These are phyloP conservation scores for Entomobrya multifasciata DNA, from an alignment of 2,888 invertebrate species.

Conservation along the genomic window DNA sequence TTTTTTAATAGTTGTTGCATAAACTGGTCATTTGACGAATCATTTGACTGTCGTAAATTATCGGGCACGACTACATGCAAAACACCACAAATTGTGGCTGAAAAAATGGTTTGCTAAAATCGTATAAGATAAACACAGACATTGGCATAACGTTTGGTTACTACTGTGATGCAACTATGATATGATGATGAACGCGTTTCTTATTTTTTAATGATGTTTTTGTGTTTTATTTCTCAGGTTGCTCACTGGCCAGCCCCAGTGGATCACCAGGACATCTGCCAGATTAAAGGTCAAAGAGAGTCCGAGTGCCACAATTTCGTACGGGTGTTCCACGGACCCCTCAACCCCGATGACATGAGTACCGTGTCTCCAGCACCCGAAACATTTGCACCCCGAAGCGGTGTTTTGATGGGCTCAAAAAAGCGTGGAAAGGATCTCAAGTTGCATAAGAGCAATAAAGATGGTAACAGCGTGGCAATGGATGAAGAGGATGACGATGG, in stretches of 20 bases:
- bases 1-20: constrained; percentile 67
- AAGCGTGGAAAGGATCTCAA: constrained; percentile 68
- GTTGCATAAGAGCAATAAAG: constrained; percentile 37
- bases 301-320: constrained; percentile 97
- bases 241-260: constrained; percentile 77
- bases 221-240: constrained; percentile 80
- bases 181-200: no score
- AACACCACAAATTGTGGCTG: no score
- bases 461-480: constrained; percentile 54
- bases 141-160: no score
- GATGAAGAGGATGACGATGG: constrained; percentile 49
- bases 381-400: constrained; percentile 64
- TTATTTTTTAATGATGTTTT: neutral
- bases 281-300: constrained; percentile 80
- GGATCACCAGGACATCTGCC: constrained; percentile 76
- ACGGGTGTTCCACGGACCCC: constrained; percentile 85
- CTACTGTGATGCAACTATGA: no score
- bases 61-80: no score
- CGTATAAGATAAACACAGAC: no score
- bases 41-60: no score
- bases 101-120: no score
- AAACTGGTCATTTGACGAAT: no score
- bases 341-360: constrained; percentile 69
- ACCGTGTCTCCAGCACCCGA: constrained; percentile 62
- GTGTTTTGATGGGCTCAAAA: constrained; percentile 42